These are phyloP conservation scores for Seriola quinqueradiata DNA, from an alignment of 2,113 vertebrate species.

Conservation along the genomic window DNA sequence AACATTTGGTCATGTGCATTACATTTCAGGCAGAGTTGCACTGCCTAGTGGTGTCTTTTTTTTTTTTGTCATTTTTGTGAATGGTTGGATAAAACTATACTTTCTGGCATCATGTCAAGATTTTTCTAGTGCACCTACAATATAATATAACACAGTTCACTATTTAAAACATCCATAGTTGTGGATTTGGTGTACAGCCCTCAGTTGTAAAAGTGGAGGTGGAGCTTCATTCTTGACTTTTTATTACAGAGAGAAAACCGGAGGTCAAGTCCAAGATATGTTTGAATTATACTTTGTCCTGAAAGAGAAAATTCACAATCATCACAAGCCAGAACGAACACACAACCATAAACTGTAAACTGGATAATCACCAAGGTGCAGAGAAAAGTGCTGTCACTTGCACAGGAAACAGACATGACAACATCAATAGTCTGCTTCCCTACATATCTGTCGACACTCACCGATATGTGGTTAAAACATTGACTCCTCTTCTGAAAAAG, in stretches of 20 bases:
- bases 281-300: too few species aligned
- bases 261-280: not conserved
- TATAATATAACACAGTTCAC: not conserved
- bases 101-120: not conserved
- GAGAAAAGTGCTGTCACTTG: not conserved
- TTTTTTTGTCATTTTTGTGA: not conserved
- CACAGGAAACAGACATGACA: not conserved
- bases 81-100: not conserved
- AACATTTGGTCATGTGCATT: not conserved
- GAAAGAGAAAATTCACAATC: too few species aligned
- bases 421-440: not conserved
- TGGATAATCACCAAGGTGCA: not conserved
- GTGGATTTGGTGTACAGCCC: too few species aligned
- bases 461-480: not conserved
- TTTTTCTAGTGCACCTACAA: not conserved
- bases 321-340: not conserved
- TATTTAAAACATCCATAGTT: too few species aligned
- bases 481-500: not conserved
- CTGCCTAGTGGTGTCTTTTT: not conserved
- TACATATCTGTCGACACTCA: not conserved
- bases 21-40: not conserved
- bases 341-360: not conserved
- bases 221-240: too few species aligned
- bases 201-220: too few species aligned
- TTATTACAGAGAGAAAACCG: too few species aligned